Evolutionary conservation across 2,888 invertebrate genomes (phyloP).

Genomic region (Gastracanthus pulcherrimus): DNA sequence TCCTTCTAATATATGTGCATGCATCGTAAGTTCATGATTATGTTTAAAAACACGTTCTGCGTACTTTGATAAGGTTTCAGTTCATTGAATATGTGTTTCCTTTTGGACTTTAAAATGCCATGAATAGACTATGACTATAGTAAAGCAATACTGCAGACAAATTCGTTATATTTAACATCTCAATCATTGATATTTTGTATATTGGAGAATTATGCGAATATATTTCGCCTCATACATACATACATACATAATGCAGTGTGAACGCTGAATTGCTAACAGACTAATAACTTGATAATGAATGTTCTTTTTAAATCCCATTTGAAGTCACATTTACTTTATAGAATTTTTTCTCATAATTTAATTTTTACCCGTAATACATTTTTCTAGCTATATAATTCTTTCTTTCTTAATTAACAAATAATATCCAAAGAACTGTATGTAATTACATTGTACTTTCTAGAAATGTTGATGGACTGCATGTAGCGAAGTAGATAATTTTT

Average conservation of each 20-base stretch:
- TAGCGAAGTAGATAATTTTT: no score
- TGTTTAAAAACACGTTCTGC: not conserved
- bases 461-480: no score
- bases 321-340: no score
- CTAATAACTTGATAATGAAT: no score
- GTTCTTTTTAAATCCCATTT: no score
- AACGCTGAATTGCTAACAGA: slow-evolving; percentile 6
- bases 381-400: not conserved
- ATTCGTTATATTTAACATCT: not conserved
- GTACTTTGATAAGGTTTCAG: not conserved
- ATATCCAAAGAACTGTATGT: no score
- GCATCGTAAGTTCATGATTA: slow-evolving; percentile 13
- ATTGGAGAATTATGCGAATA: slow-evolving; percentile 20
- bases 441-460: no score
- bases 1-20: not conserved
- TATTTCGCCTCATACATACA: not conserved
- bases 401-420: not conserved
- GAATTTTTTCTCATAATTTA: no score
- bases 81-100: slow-evolving; percentile 27
- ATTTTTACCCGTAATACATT: no score
- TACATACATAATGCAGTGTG: slow-evolving; percentile 33
- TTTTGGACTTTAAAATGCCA: slow-evolving; percentile 14
- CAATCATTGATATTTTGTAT: slow-evolving; percentile 6
- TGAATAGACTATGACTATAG: not conserved
- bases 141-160: no score